Evolutionary conservation across 2,888 invertebrate genomes (phyloP), one percentile per base, ranked within the genome.

Genomic region (Drosophila melanosoma): DNA sequence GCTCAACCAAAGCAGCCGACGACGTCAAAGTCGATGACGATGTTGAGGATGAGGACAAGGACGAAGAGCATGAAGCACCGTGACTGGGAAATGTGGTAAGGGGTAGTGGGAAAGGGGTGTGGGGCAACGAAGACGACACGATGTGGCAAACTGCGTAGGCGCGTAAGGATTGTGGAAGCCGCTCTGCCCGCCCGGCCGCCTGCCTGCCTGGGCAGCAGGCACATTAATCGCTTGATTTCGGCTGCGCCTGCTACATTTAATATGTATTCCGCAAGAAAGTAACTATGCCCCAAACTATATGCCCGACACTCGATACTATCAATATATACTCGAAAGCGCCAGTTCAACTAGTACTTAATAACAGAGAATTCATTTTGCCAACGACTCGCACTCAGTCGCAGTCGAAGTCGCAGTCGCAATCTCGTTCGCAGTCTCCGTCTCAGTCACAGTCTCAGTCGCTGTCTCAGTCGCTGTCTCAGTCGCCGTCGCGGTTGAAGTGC

Each of bases 121-220:
- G 6, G 15, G 40, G 17, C 15, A 40, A 49, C n/a, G 33, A 57
- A 48, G 53, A 66, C 48, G 52, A 53, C 20, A 68, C 60, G 78
- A 71, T 36, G 78, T 48, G 73, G 63, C 60, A 72, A 81, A 62
- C 53, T 60, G 49, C 57, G 79, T 78, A 73, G 78, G 78, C 74
- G 71, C 70, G 38, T 49, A 80, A 69, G 65, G 70, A 58, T 69
- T 76, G 69, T 15, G 11, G 2, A 15, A 20, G 1, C 45, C 45
- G 5, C 12, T 20, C 20, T 40, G 40, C 8, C 40, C n/a, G 36
- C 36, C 40, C 3, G 40, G 2, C 40, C 2, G 26, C 42, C 42
- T n/a, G n/a, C 26, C 49, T 29, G 49, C 26, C 49, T 49, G 15
- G 20, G 40, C 33, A 57, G 32, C 38, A 51, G 45, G 26, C 67